Conservation (phyloP, 2,113 vertebrate genomes). For the Pavo muticus region DNA sequence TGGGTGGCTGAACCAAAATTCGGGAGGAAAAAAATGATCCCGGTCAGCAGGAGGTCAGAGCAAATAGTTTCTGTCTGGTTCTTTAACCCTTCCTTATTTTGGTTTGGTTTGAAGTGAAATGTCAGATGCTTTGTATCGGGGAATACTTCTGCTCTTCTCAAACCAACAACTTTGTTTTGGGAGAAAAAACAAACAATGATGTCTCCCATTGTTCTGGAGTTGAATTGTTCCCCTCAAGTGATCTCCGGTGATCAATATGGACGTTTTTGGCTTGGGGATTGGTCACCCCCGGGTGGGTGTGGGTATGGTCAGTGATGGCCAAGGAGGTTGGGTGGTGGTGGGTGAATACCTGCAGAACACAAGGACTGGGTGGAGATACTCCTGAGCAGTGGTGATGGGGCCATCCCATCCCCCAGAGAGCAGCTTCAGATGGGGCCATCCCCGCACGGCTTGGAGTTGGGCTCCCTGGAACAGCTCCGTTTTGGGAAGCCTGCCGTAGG, state of each 20-base stretch:
- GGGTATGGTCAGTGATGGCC: not conserved
- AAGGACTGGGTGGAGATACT: not conserved
- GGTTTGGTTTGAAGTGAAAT: not conserved
- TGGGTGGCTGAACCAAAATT: not conserved
- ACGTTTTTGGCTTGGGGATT: not conserved
- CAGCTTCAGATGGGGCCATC: too few relatives aligned
- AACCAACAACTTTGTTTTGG: not conserved
- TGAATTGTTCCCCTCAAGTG: rapidly evolving
- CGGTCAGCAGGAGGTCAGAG: slow-evolving; percentile 7
- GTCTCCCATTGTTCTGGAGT: not conserved
- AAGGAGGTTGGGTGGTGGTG: not conserved
- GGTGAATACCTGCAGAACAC: not conserved
- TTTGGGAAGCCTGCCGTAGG: rapidly evolving
- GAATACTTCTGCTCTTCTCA: rapidly evolving
- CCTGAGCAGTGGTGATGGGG: not conserved
- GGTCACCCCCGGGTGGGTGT: not conserved
- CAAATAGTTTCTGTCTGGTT: not conserved
- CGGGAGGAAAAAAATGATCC: not conserved
- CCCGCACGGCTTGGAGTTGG: rapidly evolving
- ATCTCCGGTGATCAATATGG: not conserved
- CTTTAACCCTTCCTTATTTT: not conserved
- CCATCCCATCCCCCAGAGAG: too few relatives aligned
- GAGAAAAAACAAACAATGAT: not conserved
- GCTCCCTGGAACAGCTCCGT: not conserved
- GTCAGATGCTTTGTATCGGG: not conserved